Conservation (phyloP, 1,140 invertebrate genomes). For the Pseudachorutes palmiensis region DNA sequence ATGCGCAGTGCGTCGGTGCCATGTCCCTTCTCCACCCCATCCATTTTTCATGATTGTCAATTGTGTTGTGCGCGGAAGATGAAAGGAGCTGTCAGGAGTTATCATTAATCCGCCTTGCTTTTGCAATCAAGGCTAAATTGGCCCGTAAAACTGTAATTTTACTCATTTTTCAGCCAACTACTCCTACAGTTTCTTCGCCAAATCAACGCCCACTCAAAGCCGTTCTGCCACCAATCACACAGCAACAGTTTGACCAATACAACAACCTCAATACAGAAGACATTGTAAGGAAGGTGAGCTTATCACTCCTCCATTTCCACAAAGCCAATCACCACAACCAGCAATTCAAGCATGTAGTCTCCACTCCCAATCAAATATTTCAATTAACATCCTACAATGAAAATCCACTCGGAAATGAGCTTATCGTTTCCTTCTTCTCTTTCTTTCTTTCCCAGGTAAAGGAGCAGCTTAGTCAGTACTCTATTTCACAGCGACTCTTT, state of each 20-base stretch:
- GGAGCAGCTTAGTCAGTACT: constrained; percentile 95
- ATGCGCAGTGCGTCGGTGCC: too few relatives aligned
- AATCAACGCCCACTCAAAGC: constrained; percentile 84
- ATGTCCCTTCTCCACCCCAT: too few relatives aligned
- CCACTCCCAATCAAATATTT: too few relatives aligned
- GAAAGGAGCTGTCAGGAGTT: too few relatives aligned
- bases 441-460: constrained; percentile 58
- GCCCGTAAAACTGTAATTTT: too few relatives aligned
- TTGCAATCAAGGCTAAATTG: too few relatives aligned
- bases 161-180: constrained; percentile 57
- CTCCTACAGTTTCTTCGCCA: constrained; percentile 60
- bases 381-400: too few relatives aligned
- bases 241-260: constrained; percentile 97
- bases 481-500: constrained; percentile 95
- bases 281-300: constrained; percentile 78
- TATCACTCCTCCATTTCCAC: neutral
- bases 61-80: too few relatives aligned
- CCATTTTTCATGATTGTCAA: too few relatives aligned
- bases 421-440: constrained; percentile 9
- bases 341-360: too few relatives aligned
- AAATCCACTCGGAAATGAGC: too few relatives aligned
- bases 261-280: constrained; percentile 98
- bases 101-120: too few relatives aligned
- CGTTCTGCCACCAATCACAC: constrained; percentile 93
- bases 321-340: neutral